Evolutionary conservation across 2,113 vertebrate species (phyloP).

Genomic region (Phrynosoma blainvillii): DNA sequence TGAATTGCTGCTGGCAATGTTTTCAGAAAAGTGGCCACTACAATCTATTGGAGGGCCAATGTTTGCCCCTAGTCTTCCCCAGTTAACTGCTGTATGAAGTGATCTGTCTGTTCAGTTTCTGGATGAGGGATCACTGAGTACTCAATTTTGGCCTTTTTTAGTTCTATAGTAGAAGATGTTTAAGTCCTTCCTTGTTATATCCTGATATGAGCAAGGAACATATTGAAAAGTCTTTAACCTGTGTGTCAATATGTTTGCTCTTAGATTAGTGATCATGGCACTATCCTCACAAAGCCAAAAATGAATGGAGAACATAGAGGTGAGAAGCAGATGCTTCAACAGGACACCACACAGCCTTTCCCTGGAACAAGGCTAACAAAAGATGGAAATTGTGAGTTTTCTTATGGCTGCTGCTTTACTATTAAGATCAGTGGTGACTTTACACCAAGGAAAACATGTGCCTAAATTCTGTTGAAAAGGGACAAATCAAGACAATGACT

Average conservation of each 20-base stretch:
- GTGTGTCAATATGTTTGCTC: background rate
- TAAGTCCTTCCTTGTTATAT: background rate
- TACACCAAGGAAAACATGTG: background rate
- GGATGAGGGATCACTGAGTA: background rate
- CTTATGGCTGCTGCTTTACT: background rate
- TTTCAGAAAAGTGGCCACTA: background rate
- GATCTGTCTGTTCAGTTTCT: background rate
- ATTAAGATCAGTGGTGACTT: background rate
- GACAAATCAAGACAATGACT: background rate
- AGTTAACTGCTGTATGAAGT: too few species aligned
- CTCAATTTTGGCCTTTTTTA: background rate
- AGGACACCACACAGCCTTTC: constrained; percentile 68
- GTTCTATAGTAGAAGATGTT: background rate
- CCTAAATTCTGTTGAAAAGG: background rate
- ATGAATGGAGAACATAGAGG: constrained; percentile 60
- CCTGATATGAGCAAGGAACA: background rate
- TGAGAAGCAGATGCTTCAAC: constrained; percentile 62
- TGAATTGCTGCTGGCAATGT: background rate
- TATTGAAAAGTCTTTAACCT: background rate
- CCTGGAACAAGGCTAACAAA: constrained; percentile 76
- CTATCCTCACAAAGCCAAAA: constrained; percentile 63
- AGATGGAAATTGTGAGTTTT: constrained; percentile 80
- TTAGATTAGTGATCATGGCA: constrained; percentile 79
- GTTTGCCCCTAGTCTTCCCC: too few species aligned
- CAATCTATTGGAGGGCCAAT: too few species aligned